These are phyloP conservation scores for Oligia latruncula DNA, from an alignment of 2,888 invertebrate species.

Conservation along the genomic window DNA sequence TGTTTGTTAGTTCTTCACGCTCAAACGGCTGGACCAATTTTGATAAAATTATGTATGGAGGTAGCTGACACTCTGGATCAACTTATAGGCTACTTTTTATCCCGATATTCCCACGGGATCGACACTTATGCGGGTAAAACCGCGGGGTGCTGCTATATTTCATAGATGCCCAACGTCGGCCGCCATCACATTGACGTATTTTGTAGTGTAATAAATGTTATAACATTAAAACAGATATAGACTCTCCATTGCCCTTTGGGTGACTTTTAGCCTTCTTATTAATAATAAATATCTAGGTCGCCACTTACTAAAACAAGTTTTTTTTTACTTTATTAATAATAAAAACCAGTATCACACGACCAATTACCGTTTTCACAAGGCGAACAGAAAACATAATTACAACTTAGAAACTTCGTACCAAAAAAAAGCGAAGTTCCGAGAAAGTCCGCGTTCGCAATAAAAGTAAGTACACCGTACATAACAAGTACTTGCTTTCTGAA, in stretches of 20 bases:
- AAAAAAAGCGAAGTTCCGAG: constrained; percentile 52
- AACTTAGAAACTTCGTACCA: constrained; percentile 28
- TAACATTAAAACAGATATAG: neutral
- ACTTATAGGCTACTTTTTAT: too few relatives aligned
- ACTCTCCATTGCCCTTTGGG: too few relatives aligned
- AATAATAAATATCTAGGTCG: neutral
- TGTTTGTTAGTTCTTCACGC: too few relatives aligned
- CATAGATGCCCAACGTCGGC: constrained; percentile 24
- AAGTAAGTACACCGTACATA: constrained; percentile 60
- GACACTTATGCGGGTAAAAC: too few relatives aligned
- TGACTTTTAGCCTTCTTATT: too few relatives aligned
- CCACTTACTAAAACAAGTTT: neutral
- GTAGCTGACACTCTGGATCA: too few relatives aligned
- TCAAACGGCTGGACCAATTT: too few relatives aligned
- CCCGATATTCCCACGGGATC: too few relatives aligned
- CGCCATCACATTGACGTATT: constrained; percentile 35
- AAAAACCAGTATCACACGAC: constrained; percentile 17
- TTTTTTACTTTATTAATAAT: constrained; percentile 3
- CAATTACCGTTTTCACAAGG: constrained; percentile 14
- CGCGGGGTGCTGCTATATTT: constrained; percentile 21
- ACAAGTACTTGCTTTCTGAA: constrained; percentile 68
- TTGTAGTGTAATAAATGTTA: constrained; percentile 10
- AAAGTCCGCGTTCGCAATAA: constrained; percentile 50
- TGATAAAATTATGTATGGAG: too few relatives aligned
- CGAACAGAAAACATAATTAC: constrained; percentile 57